Base-by-base conservation (phyloP, 2,113 vertebrate genomes). In the Cephalopterus ornatus region DNA sequence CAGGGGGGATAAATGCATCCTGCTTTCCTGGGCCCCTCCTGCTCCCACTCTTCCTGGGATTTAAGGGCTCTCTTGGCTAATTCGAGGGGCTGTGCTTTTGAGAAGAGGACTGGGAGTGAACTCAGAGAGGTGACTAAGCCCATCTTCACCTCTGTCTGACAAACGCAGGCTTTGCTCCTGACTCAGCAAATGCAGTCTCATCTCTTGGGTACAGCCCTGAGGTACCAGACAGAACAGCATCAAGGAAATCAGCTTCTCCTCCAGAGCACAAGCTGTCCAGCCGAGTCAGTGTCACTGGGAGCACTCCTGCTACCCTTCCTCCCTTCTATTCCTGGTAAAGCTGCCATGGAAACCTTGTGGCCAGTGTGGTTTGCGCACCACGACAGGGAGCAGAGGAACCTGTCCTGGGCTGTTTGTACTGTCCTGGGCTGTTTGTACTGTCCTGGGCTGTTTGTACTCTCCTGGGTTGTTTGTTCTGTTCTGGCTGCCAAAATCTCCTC, bases 151-250 rank as follows among this genome's bases (percentile, higher is more conserved):
- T 46, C 21, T 53, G 61, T 17, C 41, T 80, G 71, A 65, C 85
- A 37, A 74, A 59, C 8, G 3, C 59, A 22, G 49, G 32, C 35
- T 53, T 22, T 37, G 20, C 33, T 75, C 82, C 88, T 91, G 84
- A 88, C 66, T 95, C 92, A 93, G 94, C 89, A 74, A 46, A 30
- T 28, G 52, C n/a, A 74, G 79, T 35, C 46, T 46, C 80, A 23
- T 59, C 56, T 68, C 2, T 59, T 27, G 21, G 19, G 37, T 53
- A 14, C 76, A 90, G 85, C 66, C 85, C 56, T 7, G 44, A 75
- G 59, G 62, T 49, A 50, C n/a, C 65, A 95, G 94, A 53, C 62
- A 8, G 8, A 65, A 33, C 49, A 94, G 81, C 89, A 85, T 28
- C 81, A 65, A 18, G 65, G 32, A 92, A 49, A 88, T 70, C 24